phyloP scores from a whole-genome alignment of 2,888 invertebrate genomes.

The Lithodes maja region DNA sequence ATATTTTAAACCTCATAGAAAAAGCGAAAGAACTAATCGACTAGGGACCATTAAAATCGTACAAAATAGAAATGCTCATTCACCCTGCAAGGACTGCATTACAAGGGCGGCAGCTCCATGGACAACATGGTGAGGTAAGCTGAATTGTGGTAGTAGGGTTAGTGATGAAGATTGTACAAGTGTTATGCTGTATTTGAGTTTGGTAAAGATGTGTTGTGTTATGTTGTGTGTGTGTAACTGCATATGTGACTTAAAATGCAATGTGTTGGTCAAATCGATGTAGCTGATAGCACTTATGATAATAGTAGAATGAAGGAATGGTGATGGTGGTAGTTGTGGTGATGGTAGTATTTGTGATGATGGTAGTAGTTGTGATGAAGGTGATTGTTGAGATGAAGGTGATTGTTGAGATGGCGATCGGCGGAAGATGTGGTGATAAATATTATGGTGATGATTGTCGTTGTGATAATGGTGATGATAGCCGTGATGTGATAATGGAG shows the following conservation, averaged over 20 bases:
- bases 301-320: slow-evolving; percentile 18
- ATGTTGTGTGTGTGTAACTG: slow-evolving; percentile 17
- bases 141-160: slow-evolving; percentile 13
- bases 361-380: neutral
- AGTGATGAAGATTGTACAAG: neutral
- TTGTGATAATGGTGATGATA: neutral
- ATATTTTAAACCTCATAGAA: slow-evolving; percentile 54
- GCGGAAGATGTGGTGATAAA: neutral
- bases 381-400: neutral
- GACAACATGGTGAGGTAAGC: slow-evolving; percentile 54
- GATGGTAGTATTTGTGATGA: too few relatives aligned
- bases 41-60: slow-evolving; percentile 53
- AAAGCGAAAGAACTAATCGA: slow-evolving; percentile 53
- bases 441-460: neutral
- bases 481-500: neutral
- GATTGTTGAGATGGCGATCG: neutral
- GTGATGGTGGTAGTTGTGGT: neutral
- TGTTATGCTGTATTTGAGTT: neutral
- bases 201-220: neutral
- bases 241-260: slow-evolving; percentile 1
- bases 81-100: slow-evolving; percentile 33
- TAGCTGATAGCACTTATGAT: neutral
- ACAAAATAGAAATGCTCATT: slow-evolving; percentile 46
- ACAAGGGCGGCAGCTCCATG: slow-evolving; percentile 29
- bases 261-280: neutral